Percentiles rank a stretch among this genome's conserved stretches.
These are phyloP conservation scores for Bos taurus DNA, from an alignment of 2,113 vertebrate species.

Conservation along the genomic window ARS-UCD2.0 NC_037340.1:62249501-62250000, in stretches of 20 bases:
- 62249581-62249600: not conserved
- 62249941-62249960: not conserved
- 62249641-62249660: not conserved
- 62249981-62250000: not conserved
- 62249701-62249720: not conserved
- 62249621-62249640: not conserved
- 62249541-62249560: not conserved
- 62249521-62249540: not conserved
- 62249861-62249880: not conserved
- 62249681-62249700: not conserved
- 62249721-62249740: not conserved
- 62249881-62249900: not conserved
- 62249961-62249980: not conserved
- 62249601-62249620: not conserved
- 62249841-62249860: fast-evolving
- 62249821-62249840: not conserved
- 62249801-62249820: not conserved
- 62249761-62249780: not conserved
- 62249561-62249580: not conserved
- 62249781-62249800: not conserved
- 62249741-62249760: not conserved
- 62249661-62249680: not conserved
- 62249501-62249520: not conserved
- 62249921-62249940: not conserved
- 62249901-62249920: not conserved